Evolutionary conservation across 2,888 invertebrate genomes (phyloP).

Genomic region (Eupithecia inturbata): DNA sequence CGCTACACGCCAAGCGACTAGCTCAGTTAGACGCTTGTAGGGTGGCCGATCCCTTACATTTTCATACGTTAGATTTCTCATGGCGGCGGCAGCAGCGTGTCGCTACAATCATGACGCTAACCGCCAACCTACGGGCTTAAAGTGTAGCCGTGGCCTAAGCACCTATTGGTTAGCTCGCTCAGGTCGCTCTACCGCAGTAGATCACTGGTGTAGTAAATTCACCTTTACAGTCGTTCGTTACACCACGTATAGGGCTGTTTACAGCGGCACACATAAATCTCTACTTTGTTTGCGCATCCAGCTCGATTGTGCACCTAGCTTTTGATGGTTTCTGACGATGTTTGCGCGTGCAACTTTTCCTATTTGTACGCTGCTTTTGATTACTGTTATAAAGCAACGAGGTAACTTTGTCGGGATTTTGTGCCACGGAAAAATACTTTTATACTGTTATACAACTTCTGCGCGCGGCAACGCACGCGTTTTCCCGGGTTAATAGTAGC

Average conservation of each 20-base stretch:
- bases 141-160: not conserved
- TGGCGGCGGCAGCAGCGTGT: too few species aligned
- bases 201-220: conserved; percentile 10
- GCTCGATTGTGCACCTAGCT: conserved; percentile 45
- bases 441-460: not conserved
- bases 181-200: not conserved
- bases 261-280: conserved; percentile 50
- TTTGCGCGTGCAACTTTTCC: conserved; percentile 8
- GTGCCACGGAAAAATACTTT: not conserved
- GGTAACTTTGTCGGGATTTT: not conserved
- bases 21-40: not conserved
- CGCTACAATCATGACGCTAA: not conserved
- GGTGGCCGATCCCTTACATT: not conserved
- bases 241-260: conserved; percentile 42
- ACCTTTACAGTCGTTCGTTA: conserved; percentile 42
- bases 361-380: not conserved
- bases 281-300: conserved; percentile 45
- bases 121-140: too few species aligned
- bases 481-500: too few species aligned
- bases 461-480: too few species aligned
- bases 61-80: not conserved
- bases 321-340: conserved; percentile 46
- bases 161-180: not conserved
- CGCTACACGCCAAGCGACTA: not conserved
- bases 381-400: not conserved